Conservation (phyloP, 2,797 vertebrate genomes). For the Mastacembelus armatus region DNA sequence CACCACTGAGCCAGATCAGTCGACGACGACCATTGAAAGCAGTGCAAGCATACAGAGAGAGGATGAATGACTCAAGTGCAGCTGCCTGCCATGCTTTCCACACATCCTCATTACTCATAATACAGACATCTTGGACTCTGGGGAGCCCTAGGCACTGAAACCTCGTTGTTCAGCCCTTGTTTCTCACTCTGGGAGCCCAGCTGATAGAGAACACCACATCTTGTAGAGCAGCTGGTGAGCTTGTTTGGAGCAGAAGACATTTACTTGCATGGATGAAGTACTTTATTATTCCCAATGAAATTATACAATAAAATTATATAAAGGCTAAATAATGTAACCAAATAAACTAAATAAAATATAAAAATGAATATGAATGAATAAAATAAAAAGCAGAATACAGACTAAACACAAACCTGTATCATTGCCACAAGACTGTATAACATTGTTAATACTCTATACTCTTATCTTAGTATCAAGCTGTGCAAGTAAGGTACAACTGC, state of each 20-base stretch:
- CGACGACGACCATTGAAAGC: constrained; percentile 58
- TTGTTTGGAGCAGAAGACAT: constrained; percentile 27
- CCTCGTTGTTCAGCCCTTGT: constrained; percentile 54
- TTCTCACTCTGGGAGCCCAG: constrained; percentile 35
- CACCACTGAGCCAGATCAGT: constrained; percentile 51
- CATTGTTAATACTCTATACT: no score
- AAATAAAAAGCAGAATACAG: no score
- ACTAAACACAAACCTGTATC: no score
- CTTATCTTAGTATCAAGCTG: no score
- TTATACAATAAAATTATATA: no score
- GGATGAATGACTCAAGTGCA: constrained; percentile 80
- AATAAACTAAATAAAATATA: no score
- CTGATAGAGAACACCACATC: constrained; percentile 41
- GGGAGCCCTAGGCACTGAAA: constrained; percentile 59
- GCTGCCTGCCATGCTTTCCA: constrained; percentile 79
- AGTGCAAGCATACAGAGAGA: constrained; percentile 34
- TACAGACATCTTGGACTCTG: constrained; percentile 66
- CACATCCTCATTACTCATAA: constrained; percentile 82
- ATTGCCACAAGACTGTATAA: no score
- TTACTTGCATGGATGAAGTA: constrained; percentile 5
- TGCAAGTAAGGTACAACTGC: no score
- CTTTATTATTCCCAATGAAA: background rate
- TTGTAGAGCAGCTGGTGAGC: constrained; percentile 38
- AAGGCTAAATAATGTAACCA: no score
- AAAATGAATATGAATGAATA: no score